Evolutionary conservation across 2,888 invertebrate genomes (phyloP), one percentile per base, ranked within the genome.

Genomic region (Disparrhopalites patrizii): DNA sequence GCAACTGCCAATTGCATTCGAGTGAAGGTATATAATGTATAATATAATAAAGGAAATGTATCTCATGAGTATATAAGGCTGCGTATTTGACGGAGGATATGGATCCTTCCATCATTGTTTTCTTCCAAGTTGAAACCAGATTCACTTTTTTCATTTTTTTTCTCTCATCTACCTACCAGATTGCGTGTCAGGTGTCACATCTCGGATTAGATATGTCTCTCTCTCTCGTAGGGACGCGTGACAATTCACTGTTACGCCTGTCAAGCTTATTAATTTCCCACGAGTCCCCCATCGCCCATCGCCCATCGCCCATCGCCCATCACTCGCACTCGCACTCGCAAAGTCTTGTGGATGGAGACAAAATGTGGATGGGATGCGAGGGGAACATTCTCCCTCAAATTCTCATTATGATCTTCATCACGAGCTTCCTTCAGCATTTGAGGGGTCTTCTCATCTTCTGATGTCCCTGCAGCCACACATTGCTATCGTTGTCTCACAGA

Each of bases 121-220:
- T n/a, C 20, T 20, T 43, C 5, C n/a, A 5, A 10, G 5, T 43
- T 43, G 20, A 43, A 43, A 43, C n/a, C 8, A 43, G 43, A 43
- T 43, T 43, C 43, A 43, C 43, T 43, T 52, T 52, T 52, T 20
- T 5, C 10, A 40, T 40, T 40, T 10, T 51, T 4, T 47, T n/a
- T 47, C 47, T 47, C 20, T 23, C 15, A 15, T 52, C 27, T 27
- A 28, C 28, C 30, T 10, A n/a, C 10, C 25, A 52, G 52, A 52
- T 52, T 57, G 57, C 57, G 57, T 57, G 57, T 57, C 40, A 57
- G 40, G 33, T 57, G 57, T 57, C 57, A 57, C 57, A 38, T 2
- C 40, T 30, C n/a, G 13, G 38, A 57, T 57, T 57, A 57, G 57
- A 8, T 18, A 57, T 57, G 57, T 40, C 25, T 38, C 15, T 38